Evolutionary conservation across 2,888 invertebrate genomes (phyloP), one percentile per base, ranked within the genome.

Genomic region (Meganola albula): DNA sequence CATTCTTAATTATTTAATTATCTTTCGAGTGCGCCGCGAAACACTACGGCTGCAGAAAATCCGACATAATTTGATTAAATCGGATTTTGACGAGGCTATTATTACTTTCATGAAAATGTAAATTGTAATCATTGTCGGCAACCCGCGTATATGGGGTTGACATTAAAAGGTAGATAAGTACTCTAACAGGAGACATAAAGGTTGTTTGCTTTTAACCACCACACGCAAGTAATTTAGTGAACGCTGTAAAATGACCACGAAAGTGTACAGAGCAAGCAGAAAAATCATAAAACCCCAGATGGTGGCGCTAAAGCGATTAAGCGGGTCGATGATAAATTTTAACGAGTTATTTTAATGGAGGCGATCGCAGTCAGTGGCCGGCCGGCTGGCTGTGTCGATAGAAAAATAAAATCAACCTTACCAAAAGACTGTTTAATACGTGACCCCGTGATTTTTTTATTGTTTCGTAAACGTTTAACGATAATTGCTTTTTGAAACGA

Each of bases 271-370:
- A 75, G 74, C 73, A 74, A 83, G 79, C 77, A 82, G 79, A 84
- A 85, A 84, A 84, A 85, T 84, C 83, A 83, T 85, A 84, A 85
- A 85, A 84, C 71, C 79, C 82, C 84, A 85, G 85, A 85, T 85
- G 83, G 77, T 82, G 79, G 80, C 74, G 82, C 76, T 84, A 84
- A 84, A 84, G 75, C 84, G 82, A 85, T 84, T 85, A 84, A 84
- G 78, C 84, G 79, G 82, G 76, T 77, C 80, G 84, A 85, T 84
- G 84, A 85, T 85, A 85, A 84, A 85, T 85, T 85, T 85, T 85
- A 85, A 85, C 84, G 84, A 85, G 84, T 83, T 83, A 85, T 85
- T 84, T 85, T 84, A 85, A 85, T 82, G 84, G 83, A 75, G 75
- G 80, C 80, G 79, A 85, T 85, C 83, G 74, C 77, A 80, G 77